Evolutionary conservation across 2,113 vertebrate species (phyloP).

Genomic region (Siniperca knerii): DNA sequence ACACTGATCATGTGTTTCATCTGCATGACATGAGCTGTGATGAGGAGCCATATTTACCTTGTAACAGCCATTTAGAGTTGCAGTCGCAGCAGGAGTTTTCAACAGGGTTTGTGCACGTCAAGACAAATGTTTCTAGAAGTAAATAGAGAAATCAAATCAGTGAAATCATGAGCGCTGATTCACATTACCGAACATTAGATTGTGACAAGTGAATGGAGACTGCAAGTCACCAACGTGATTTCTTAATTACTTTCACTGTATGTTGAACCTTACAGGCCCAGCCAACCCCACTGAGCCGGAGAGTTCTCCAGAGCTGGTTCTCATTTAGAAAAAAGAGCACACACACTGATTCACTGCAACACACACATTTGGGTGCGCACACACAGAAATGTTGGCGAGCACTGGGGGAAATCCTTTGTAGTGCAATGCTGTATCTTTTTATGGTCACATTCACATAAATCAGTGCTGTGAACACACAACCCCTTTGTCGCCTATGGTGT

Average conservation of each 20-base stretch:
- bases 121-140: not conserved
- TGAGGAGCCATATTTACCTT: not conserved
- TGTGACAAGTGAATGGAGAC: not conserved
- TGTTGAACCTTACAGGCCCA: slow-evolving; percentile 12
- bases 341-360: slow-evolving; percentile 24
- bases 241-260: not conserved
- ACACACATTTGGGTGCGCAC: not conserved
- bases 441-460: slow-evolving; percentile 48
- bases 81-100: not conserved
- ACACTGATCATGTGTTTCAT: not conserved
- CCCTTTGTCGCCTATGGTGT: not conserved
- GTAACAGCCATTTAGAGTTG: not conserved
- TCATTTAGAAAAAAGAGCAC: slow-evolving; percentile 32
- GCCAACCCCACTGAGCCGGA: slow-evolving; percentile 1
- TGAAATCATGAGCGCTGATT: not conserved
- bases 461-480: slow-evolving; percentile 1
- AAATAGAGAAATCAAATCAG: not conserved
- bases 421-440: slow-evolving; percentile 1
- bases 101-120: not conserved
- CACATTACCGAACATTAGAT: not conserved
- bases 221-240: not conserved
- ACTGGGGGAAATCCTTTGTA: slow-evolving; percentile 52
- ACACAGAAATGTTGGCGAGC: slow-evolving; percentile 19
- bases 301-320: slow-evolving; percentile 40
- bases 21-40: not conserved